A percentile compares a stretch with the other conserved stretches of the same genome.
phyloP scores from a whole-genome alignment of 2,888 invertebrate species.

The Macrophya annulata region DNA sequence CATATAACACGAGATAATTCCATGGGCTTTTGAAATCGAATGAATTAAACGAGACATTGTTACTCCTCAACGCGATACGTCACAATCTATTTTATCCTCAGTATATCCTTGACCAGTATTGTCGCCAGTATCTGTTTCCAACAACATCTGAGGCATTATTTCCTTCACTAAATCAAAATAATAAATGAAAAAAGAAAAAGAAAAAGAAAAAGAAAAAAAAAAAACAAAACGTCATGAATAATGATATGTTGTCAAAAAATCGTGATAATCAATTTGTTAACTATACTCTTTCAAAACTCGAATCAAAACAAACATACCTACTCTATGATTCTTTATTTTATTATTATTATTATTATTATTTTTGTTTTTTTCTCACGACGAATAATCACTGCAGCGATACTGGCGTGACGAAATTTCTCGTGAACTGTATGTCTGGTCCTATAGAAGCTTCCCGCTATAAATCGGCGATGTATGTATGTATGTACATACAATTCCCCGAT shows the following conservation, averaged over 20 bases:
- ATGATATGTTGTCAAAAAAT: background rate
- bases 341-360: too few relatives aligned
- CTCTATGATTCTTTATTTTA: background rate
- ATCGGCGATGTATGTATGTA: background rate
- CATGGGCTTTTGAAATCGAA: slow-evolving; percentile 16
- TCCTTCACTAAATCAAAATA: background rate
- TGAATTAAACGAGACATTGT: slow-evolving; percentile 7
- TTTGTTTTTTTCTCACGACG: background rate
- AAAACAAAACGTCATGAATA: background rate
- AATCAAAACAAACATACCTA: background rate
- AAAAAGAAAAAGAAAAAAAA: background rate
- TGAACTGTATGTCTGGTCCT: background rate
- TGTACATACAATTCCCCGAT: background rate
- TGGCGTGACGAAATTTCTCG: too few relatives aligned
- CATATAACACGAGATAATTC: background rate
- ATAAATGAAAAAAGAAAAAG: background rate
- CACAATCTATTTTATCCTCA: slow-evolving; percentile 23
- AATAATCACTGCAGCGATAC: background rate
- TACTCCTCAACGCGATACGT: background rate
- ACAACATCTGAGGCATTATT: background rate
- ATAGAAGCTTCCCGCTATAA: background rate
- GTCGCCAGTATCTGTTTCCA: background rate
- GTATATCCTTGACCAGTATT: slow-evolving; percentile 9
- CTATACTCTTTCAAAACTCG: background rate
- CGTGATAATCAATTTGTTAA: slow-evolving; percentile 13